These are phyloP conservation scores for Crenuchus spilurus DNA, from an alignment of 2,797 vertebrate species.

Conservation along the genomic window DNA sequence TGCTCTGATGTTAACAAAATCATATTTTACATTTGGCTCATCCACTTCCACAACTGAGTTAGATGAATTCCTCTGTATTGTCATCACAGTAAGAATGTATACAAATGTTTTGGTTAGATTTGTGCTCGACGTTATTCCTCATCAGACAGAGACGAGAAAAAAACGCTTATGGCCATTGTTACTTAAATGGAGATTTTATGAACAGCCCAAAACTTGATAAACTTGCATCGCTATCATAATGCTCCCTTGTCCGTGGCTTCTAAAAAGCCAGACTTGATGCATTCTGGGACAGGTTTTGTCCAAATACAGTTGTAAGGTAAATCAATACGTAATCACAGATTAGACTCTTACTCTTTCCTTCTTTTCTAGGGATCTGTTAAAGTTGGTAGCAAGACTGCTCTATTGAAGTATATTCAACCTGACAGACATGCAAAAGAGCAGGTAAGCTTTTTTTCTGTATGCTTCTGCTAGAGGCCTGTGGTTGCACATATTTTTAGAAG, in stretches of 20 bases:
- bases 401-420: conserved; percentile 78
- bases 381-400: conserved; percentile 79
- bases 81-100: not conserved
- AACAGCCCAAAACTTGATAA: conserved; percentile 12
- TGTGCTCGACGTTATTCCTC: not conserved
- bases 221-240: not conserved
- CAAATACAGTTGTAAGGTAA: conserved; percentile 13
- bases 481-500: too few species aligned
- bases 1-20: not conserved
- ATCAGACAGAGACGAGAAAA: not conserved
- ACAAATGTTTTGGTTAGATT: not conserved
- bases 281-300: conserved; percentile 36
- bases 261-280: not conserved
- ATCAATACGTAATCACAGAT: not conserved
- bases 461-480: not conserved
- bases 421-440: conserved; percentile 66
- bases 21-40: not conserved
- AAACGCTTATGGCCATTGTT: not conserved
- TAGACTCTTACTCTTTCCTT: conserved; percentile 32
- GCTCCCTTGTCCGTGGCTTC: conserved; percentile 9
- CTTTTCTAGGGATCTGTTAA: conserved; percentile 81
- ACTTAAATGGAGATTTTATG: not conserved
- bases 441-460: conserved; percentile 60
- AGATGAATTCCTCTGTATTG: not conserved
- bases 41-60: not conserved